Evolutionary conservation across 2,888 invertebrate genomes (phyloP), one percentile per base, ranked within the genome.

Genomic region (Pterobdella sp.): DNA sequence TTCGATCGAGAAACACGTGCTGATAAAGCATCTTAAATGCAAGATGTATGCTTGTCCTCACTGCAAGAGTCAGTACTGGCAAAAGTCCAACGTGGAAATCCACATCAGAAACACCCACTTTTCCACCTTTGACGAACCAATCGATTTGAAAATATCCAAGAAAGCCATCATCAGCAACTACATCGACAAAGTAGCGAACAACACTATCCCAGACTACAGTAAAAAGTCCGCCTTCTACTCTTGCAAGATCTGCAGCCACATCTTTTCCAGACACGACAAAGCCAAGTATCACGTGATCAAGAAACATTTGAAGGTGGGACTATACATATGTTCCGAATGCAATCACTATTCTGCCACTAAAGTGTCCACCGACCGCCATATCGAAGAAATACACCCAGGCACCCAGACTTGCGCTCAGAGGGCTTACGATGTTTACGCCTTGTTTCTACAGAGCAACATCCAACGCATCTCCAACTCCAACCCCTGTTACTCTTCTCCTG

Each of bases 251-350:
- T 75, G 75, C 42, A 73, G 73, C 14, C 70, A 70, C 31, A 66
- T 65, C 31, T 73, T 67, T 22, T 37, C 68, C 26, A 37, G 73
- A 32, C 72, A 74, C 68, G 74, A 74, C 72, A 73, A 73, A 35
- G 64, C 72, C 22, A 73, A 73, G 65, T 75, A 75, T 37, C 75
- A 75, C 60, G 71, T 75, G 2, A 68, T 72, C 52, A 74, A 72
- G 26, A 75, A 74, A 22, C 75, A 75, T 56, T 71, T 75, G 4
- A 75, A 75, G 49, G 63, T 75, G 7, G 72, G 73, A 10, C 65
- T 74, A 7, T 73, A 72, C 65, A 75, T 72, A 66, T 75, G 75
- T 49, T 72, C 75, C 0, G 34, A 73, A 34, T 75, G 75, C 60
- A 56, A 66, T 35, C 42, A 68, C 70, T 70, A 74, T 37, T 64